These are phyloP conservation scores for Heloderma charlesbogerti DNA, from an alignment of 2,113 vertebrate genomes.

Conservation along the genomic window DNA sequence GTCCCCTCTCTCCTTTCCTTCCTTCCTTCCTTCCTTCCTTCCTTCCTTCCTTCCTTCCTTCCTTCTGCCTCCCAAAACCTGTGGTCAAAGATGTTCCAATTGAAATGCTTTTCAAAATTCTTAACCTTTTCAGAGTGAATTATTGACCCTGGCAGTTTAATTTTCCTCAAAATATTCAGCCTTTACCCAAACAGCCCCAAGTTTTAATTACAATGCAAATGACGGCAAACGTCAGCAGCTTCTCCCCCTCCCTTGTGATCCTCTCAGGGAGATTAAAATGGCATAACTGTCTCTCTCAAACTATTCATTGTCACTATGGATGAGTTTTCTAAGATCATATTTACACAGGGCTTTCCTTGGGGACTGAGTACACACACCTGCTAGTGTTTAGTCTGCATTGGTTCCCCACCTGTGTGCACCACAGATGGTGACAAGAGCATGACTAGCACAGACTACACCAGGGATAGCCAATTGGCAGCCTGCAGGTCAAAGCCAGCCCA, in stretches of 20 bases:
- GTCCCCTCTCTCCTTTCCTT: neutral
- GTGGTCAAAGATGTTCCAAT: conserved; percentile 15
- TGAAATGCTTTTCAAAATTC: neutral
- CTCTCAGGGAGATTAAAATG: neutral
- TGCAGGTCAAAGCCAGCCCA: neutral
- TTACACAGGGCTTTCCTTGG: neutral
- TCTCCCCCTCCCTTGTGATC: neutral
- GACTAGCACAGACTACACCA: neutral
- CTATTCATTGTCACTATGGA: neutral
- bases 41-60: too few relatives aligned
- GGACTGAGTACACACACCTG: neutral
- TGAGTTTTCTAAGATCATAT: neutral
- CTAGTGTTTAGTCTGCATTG: neutral
- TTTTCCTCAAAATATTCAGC: neutral
- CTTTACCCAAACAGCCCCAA: neutral
- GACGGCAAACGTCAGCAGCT: neutral
- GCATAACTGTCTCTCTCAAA: neutral
- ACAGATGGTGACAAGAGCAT: neutral
- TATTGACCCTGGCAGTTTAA: conserved; percentile 5
- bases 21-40: neutral
- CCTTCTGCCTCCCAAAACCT: neutral
- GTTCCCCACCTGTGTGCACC: neutral
- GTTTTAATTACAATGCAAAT: conserved; percentile 25
- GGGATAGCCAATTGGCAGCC: neutral
- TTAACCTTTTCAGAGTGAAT: neutral